These are phyloP conservation scores for Eurois occulta DNA, from an alignment of 2,888 invertebrate genomes.

Conservation along the genomic window DNA sequence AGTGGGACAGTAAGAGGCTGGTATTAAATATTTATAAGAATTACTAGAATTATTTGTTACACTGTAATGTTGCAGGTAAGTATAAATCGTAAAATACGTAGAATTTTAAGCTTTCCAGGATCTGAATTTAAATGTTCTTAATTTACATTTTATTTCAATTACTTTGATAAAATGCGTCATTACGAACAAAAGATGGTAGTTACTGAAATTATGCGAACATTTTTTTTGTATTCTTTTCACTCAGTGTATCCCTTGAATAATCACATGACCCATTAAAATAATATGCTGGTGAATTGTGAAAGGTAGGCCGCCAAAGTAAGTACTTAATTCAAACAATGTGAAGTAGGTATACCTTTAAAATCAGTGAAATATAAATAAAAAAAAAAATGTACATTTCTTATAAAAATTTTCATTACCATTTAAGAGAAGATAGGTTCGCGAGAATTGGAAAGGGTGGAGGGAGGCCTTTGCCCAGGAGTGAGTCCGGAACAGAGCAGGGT, in stretches of 20 bases:
- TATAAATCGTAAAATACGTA: not conserved
- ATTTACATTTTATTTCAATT: constrained; percentile 46
- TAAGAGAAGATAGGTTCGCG: not conserved
- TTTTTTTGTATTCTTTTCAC: not conserved
- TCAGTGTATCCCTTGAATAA: not conserved
- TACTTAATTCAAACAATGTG: not conserved
- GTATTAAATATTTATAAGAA: too few relatives aligned
- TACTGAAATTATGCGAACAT: constrained; percentile 3
- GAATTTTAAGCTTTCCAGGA: constrained; percentile 10
- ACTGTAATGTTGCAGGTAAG: not conserved
- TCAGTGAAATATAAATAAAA: too few relatives aligned
- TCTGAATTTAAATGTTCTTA: constrained; percentile 38
- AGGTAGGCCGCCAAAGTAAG: not conserved
- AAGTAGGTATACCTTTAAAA: too few relatives aligned
- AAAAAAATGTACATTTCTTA: too few relatives aligned
- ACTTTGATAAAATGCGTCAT: constrained; percentile 37
- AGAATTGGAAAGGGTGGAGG: not conserved
- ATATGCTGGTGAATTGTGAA: not conserved
- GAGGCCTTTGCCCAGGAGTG: not conserved
- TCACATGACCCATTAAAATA: not conserved
- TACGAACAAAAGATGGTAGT: constrained; percentile 27
- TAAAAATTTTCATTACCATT: too few relatives aligned
- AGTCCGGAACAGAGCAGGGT: not conserved
- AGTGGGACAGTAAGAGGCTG: too few relatives aligned
- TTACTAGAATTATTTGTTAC: too few relatives aligned